Evolutionary conservation across 1,140 invertebrate genomes (phyloP).

Genomic region (Dermatophagoides farinae): DNA sequence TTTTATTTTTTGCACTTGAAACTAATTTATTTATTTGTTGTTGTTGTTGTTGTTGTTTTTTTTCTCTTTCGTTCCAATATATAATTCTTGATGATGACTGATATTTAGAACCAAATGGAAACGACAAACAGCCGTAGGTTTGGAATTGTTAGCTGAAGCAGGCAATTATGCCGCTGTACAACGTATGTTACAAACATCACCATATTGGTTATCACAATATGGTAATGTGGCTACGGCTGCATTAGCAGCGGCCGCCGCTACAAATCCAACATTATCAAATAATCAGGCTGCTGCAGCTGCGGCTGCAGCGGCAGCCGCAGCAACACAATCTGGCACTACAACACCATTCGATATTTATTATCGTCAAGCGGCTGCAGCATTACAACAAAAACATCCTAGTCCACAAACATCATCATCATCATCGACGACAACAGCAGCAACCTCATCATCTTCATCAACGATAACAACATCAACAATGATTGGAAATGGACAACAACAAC

Average conservation of each 20-base stretch:
- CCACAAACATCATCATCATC: not conserved
- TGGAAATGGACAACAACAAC: not conserved
- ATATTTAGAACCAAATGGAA: constrained; percentile 77
- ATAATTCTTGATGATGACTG: too few species aligned
- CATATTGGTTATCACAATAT: constrained; percentile 40
- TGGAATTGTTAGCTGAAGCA: constrained; percentile 84
- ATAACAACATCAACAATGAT: not conserved
- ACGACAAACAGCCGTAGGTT: constrained; percentile 83
- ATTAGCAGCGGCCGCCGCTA: constrained; percentile 26
- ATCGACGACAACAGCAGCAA: not conserved
- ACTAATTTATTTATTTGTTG: too few species aligned
- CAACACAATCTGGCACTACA: constrained; percentile 5
- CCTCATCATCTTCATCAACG: too few species aligned
- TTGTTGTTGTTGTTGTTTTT: too few species aligned
- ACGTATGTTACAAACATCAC: constrained; percentile 52
- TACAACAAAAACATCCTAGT: constrained; percentile 40
- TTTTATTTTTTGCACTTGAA: too few species aligned
- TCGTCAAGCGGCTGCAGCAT: constrained; percentile 43
- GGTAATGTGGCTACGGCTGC: constrained; percentile 27
- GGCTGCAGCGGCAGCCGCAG: constrained; percentile 19
- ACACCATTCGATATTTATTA: constrained; percentile 48
- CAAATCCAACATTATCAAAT: constrained; percentile 17
- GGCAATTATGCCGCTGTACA: constrained; percentile 92
- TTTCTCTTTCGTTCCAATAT: too few species aligned
- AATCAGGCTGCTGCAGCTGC: constrained; percentile 17